Percentiles rank a stretch among this genome's conserved stretches.
phyloP scores from a whole-genome alignment of 2,888 invertebrate species.

The Lasius fuliginosus region DNA sequence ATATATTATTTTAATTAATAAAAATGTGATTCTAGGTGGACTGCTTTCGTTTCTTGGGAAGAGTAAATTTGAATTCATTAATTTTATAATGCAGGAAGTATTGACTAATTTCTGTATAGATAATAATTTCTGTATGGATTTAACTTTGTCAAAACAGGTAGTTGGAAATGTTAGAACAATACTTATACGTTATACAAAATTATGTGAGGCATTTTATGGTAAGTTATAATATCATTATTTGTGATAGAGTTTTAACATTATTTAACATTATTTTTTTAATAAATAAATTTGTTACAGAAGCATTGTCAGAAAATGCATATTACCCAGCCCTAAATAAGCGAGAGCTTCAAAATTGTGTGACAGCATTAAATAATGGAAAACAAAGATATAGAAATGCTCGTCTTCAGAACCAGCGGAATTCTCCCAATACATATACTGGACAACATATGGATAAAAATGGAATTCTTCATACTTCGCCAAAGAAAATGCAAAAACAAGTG shows the following conservation, averaged over 20 bases:
- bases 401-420: background rate
- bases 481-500: too few relatives aligned
- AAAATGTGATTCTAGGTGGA: too few relatives aligned
- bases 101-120: too few relatives aligned
- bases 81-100: too few relatives aligned
- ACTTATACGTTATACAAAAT: background rate
- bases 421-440: background rate
- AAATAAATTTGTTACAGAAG: background rate
- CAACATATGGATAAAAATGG: too few relatives aligned
- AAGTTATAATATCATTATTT: background rate
- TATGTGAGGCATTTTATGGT: conserved; percentile 3
- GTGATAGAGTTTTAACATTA: background rate
- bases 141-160: background rate
- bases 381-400: background rate
- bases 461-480: too few relatives aligned
- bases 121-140: background rate
- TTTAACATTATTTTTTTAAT: background rate
- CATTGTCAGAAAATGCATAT: background rate
- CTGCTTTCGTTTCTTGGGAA: too few relatives aligned
- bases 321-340: background rate
- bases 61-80: too few relatives aligned
- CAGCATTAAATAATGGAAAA: background rate
- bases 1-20: too few relatives aligned
- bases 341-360: conserved; percentile 7
- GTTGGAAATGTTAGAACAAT: background rate